phyloP scores from a whole-genome alignment of 2,888 invertebrate species.

The Erebia ligea region DNA sequence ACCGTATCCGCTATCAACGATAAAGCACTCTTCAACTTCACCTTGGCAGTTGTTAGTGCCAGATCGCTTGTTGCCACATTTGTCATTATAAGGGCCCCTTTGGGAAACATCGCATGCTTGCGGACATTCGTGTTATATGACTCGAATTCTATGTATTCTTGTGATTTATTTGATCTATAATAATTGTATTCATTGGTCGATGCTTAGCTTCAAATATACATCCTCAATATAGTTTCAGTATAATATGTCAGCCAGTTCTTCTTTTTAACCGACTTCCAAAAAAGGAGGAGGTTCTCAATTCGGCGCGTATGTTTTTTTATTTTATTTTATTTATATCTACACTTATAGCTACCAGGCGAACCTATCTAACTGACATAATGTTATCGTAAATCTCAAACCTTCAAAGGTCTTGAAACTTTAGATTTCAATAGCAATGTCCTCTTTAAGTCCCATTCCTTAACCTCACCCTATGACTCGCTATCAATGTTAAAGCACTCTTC shows the following conservation, averaged over 20 bases:
- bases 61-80: slow-evolving; percentile 35
- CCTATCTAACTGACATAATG: too few relatives aligned
- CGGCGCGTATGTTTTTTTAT: too few relatives aligned
- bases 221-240: not conserved
- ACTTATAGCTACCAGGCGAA: too few relatives aligned
- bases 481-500: slow-evolving; percentile 25
- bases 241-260: not conserved
- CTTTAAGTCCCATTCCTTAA: not conserved
- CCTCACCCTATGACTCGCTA: slow-evolving; percentile 15
- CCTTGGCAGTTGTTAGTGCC: slow-evolving; percentile 27
- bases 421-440: slow-evolving; percentile 2
- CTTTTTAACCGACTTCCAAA: too few relatives aligned
- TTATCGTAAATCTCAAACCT: too few relatives aligned
- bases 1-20: slow-evolving; percentile 19
- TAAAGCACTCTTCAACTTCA: slow-evolving; percentile 28
- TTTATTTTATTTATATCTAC: not conserved
- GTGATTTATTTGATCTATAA: slow-evolving; percentile 20
- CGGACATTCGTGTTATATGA: slow-evolving; percentile 28
- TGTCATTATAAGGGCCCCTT: slow-evolving; percentile 36
- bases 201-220: not conserved
- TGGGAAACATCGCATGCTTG: slow-evolving; percentile 31
- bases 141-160: slow-evolving; percentile 10
- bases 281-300: too few relatives aligned
- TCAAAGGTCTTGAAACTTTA: too few relatives aligned
- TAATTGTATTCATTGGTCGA: not conserved